Base-by-base conservation (phyloP, 2,888 invertebrate genomes). In the Napeogenes sylphis region DNA sequence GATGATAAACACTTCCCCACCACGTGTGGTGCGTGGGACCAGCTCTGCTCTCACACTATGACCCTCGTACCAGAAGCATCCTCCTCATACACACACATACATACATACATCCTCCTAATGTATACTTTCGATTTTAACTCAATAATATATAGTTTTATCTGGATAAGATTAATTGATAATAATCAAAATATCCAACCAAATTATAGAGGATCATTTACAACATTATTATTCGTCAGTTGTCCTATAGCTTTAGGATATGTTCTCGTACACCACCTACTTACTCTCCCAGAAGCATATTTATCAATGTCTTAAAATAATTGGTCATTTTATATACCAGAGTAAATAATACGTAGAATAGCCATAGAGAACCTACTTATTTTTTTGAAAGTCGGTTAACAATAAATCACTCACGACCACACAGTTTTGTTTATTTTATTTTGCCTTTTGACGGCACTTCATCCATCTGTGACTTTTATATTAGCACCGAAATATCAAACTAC, bases 1-100 rank as follows among this genome's bases (percentile, higher is more conserved):
- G 75, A 45, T 66, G 79, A 77, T 83, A 84, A 84, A 77, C 69
- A 70, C 77, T 84, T 83, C 84, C 82, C 74, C 75, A 67, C 73
- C 83, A 83, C 81, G 84, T 80, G 81, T 73, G 73, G 68, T 69
- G 10, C 69, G 67, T 70, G 71, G 70, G 70, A 68, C 66, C 63
- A 38, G n/a, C 63, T 13, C 14, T 51, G 63, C 47, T 64, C 69
- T 65, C 68, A 65, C 60, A 62, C 38, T 62, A 55, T 59, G 58
- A 61, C 51, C 51, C 55, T 59, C 58, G 42, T 58, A 14, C 21
- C 57, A 56, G 5, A 38, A 42, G 10, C 3, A 42, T 10, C 42
- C 10, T 10, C 12, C 10, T 3, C 42, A 42, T 12, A 10, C 42
- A 10, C 10, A 42, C 12, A 42, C 42, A 42, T 3, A 42, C 12